These are phyloP conservation scores for Eubasilissa regina DNA, from an alignment of 1,140 invertebrate genomes.

Conservation along the genomic window DNA sequence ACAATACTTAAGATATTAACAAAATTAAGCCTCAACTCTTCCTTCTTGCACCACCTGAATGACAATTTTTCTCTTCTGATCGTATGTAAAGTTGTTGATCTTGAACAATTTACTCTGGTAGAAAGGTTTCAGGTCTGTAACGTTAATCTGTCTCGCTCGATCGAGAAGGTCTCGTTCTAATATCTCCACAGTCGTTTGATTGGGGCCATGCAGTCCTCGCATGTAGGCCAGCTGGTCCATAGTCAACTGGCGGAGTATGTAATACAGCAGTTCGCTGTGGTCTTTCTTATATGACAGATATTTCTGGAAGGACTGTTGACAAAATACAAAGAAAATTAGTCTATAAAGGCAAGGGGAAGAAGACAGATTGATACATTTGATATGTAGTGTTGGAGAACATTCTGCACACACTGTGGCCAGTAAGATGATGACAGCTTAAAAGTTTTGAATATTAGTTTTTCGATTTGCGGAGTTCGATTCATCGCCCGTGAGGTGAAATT, in stretches of 20 bases:
- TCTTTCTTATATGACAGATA: slow-evolving; percentile 96
- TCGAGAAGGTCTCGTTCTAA: slow-evolving; percentile 93
- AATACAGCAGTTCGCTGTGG: slow-evolving; percentile 96
- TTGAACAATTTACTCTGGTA: slow-evolving; percentile 94
- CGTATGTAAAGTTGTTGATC: slow-evolving; percentile 91
- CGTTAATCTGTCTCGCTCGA: slow-evolving; percentile 93
- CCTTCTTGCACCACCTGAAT: slow-evolving; percentile 83
- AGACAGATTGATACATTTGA: no score
- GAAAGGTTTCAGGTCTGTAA: slow-evolving; percentile 91
- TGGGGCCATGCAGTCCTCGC: slow-evolving; percentile 83
- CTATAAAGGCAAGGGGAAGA: no score
- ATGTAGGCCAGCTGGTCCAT: slow-evolving; percentile 93
- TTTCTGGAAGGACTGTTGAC: slow-evolving; percentile 89
- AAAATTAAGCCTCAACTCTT: slow-evolving; percentile 45
- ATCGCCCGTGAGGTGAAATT: no score
- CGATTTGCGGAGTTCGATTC: no score
- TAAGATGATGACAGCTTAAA: no score
- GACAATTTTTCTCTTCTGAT: slow-evolving; percentile 88
- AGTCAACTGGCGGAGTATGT: slow-evolving; percentile 94
- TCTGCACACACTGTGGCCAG: no score
- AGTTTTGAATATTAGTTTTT: no score
- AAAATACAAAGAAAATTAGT: slow-evolving; percentile 52
- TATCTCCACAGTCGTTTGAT: slow-evolving; percentile 87
- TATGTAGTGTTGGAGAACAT: no score
- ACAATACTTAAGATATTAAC: not conserved